These are phyloP conservation scores for Papilio demoleus DNA, from an alignment of 2,888 invertebrate genomes.

Conservation along the genomic window DNA sequence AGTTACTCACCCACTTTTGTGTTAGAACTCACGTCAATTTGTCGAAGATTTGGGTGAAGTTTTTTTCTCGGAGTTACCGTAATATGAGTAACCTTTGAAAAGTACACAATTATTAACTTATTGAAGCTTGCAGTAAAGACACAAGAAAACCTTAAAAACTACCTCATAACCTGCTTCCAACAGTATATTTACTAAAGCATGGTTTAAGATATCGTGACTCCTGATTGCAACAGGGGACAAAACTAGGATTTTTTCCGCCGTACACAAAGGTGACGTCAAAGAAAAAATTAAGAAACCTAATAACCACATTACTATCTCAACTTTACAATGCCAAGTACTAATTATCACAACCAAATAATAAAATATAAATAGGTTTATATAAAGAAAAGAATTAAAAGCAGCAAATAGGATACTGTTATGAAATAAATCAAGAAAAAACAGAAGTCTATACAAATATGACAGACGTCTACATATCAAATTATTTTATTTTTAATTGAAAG, in stretches of 20 bases:
- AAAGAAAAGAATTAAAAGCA: background rate
- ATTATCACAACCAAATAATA: background rate
- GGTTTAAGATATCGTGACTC: constrained; percentile 26
- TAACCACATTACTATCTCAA: background rate
- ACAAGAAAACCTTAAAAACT: background rate
- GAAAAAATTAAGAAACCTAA: constrained; percentile 14
- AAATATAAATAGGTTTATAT: background rate
- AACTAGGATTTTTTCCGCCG: constrained; percentile 28
- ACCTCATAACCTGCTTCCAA: constrained; percentile 35
- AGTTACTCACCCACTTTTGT: constrained; percentile 11
- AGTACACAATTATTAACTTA: background rate
- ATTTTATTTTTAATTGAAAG: background rate
- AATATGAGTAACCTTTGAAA: constrained; percentile 30
- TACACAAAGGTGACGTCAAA: background rate
- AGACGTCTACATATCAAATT: background rate
- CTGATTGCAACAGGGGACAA: constrained; percentile 29
- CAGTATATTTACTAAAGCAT: constrained; percentile 23
- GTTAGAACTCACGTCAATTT: constrained; percentile 23
- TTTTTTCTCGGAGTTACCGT: constrained; percentile 16
- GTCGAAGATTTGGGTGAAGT: constrained; percentile 13
- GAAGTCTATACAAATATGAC: constrained; percentile 6
- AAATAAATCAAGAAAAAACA: constrained; percentile 1
- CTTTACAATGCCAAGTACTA: background rate
- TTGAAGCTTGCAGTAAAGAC: background rate
- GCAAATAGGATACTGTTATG: background rate